Conservation (phyloP, 2,797 vertebrate genomes). For the Cryptoblepharus egeriae region DNA sequence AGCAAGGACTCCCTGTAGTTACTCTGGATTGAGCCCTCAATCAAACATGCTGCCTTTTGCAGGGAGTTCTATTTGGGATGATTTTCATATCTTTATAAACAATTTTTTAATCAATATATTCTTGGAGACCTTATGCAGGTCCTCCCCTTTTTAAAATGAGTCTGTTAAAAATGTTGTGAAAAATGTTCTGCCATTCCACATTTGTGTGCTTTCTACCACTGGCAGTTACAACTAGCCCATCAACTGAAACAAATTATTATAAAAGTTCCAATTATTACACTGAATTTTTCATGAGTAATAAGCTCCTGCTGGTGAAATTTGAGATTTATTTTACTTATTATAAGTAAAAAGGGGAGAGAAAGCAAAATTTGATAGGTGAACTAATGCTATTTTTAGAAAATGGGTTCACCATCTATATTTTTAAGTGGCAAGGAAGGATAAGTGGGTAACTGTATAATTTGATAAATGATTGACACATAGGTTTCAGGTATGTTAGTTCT, state of each 20-base stretch:
- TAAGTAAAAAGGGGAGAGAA: slow-evolving; percentile 15
- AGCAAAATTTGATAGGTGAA: slow-evolving; percentile 42
- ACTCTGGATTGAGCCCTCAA: too few species aligned
- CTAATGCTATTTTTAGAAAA: slow-evolving; percentile 7
- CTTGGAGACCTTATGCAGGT: background rate
- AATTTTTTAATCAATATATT: background rate
- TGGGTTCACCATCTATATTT: background rate
- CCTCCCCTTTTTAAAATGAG: slow-evolving; percentile 1
- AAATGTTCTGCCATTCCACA: background rate
- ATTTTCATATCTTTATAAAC: background rate
- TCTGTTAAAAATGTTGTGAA: slow-evolving; percentile 12
- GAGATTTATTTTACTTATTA: slow-evolving; percentile 44
- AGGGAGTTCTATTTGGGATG: background rate
- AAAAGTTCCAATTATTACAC: background rate
- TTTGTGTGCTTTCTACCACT: slow-evolving; percentile 15
- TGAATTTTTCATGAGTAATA: slow-evolving; percentile 33
- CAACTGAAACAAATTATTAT: slow-evolving; percentile 20
- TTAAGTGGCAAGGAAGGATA: slow-evolving; percentile 27
- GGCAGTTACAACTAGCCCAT: slow-evolving; percentile 30
- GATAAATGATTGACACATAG: background rate
- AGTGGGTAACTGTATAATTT: background rate
- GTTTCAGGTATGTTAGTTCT: slow-evolving; percentile 15
- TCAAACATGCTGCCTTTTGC: too few species aligned
- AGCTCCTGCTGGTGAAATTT: slow-evolving; percentile 13
- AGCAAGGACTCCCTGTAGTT: too few species aligned